These are phyloP conservation scores for Eulithis testata DNA, from an alignment of 2,888 invertebrate species.

Conservation along the genomic window DNA sequence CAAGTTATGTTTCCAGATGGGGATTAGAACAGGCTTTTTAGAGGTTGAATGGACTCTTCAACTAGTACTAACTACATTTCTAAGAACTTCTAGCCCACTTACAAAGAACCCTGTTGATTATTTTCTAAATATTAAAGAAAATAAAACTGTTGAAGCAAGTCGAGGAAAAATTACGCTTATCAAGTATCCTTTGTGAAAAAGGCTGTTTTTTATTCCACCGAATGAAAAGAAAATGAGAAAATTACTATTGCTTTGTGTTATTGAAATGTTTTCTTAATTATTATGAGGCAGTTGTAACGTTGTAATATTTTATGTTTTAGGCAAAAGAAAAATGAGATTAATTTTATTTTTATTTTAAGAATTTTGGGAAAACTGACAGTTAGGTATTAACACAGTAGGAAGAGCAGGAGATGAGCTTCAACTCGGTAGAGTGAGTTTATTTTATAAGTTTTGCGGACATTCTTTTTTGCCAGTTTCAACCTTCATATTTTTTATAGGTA, in stretches of 20 bases:
- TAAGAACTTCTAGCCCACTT: background rate
- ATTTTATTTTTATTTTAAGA: no score
- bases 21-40: no score
- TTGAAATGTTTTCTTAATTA: slow-evolving; percentile 13
- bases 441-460: no score
- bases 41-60: no score
- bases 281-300: slow-evolving; percentile 5
- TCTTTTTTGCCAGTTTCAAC: no score
- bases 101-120: slow-evolving; percentile 17
- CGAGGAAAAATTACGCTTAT: slow-evolving; percentile 21
- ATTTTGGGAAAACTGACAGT: no score
- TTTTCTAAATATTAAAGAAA: slow-evolving; percentile 18
- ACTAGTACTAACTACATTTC: background rate
- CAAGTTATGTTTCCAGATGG: no score
- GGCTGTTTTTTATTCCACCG: slow-evolving; percentile 19
- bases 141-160: slow-evolving; percentile 23
- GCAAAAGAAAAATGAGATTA: background rate
- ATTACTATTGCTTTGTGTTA: slow-evolving; percentile 17
- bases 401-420: no score
- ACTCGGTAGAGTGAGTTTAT: no score
- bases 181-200: slow-evolving; percentile 24
- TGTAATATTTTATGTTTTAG: slow-evolving; percentile 4
- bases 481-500: no score
- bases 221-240: slow-evolving; percentile 19
- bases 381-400: no score